Percentiles rank a stretch among this genome's conserved stretches.
These are phyloP conservation scores for Lepidocolaptes lacrymiger DNA, from an alignment of 2,797 vertebrate genomes.

Conservation along the genomic window DNA sequence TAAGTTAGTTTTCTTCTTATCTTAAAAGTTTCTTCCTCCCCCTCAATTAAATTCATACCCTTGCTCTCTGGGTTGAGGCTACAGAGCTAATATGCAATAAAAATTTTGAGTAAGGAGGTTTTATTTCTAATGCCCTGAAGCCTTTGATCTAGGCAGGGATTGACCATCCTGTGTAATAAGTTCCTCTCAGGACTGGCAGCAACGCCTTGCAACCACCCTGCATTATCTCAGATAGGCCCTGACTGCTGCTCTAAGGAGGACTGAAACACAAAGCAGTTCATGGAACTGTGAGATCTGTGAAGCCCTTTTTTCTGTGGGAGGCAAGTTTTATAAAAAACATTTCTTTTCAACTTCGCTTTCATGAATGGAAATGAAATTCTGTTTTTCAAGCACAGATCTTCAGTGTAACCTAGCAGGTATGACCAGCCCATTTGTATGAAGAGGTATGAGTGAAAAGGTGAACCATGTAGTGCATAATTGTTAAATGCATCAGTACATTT, in stretches of 20 bases:
- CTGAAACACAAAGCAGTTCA: not conserved
- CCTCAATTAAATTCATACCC: not conserved
- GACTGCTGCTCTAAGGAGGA: not conserved
- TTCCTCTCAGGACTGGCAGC: not conserved
- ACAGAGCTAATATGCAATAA: not conserved
- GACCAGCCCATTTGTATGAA: not conserved
- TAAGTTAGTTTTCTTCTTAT: not conserved
- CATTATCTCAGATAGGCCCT: not conserved
- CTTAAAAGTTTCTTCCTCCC: not conserved
- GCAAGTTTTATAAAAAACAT: not conserved
- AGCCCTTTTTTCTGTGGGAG: not conserved
- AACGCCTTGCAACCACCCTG: not conserved
- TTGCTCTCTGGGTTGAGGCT: not conserved
- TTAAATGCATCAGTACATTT: not conserved
- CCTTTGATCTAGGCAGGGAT: not conserved
- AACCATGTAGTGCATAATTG: not conserved
- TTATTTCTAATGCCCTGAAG: not conserved
- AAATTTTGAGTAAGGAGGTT: not conserved
- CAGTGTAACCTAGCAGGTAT: not conserved
- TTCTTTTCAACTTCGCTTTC: not conserved
- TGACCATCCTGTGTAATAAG: not conserved
- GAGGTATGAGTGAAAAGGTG: not conserved
- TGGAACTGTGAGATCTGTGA: not conserved
- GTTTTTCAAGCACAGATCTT: not conserved
- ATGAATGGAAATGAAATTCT: not conserved